Percentiles rank a stretch among this genome's conserved stretches.
phyloP scores from a whole-genome alignment of 2,888 invertebrate species.

The Crocallis elinguaria region DNA sequence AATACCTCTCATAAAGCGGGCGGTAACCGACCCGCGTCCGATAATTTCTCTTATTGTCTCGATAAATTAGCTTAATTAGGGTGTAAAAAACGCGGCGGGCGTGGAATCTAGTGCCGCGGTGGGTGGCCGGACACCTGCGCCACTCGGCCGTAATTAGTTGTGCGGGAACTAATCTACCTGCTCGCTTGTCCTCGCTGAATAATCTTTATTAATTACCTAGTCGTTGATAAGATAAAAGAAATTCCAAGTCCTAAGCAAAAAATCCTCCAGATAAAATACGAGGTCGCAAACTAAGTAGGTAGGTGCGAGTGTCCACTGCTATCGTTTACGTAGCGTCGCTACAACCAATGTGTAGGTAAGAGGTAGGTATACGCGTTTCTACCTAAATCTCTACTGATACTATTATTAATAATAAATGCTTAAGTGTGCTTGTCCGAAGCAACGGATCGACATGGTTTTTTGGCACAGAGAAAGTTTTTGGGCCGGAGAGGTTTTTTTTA shows the following conservation, averaged over 20 bases:
- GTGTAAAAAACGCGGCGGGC: slow-evolving; percentile 76
- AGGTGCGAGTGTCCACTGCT: too few species aligned
- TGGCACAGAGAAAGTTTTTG: too few species aligned
- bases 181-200: slow-evolving; percentile 11
- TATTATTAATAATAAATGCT: too few species aligned
- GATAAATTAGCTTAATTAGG: slow-evolving; percentile 84
- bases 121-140: slow-evolving; percentile 63
- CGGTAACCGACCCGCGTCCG: slow-evolving; percentile 61
- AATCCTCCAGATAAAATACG: neutral
- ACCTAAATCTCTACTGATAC: too few species aligned
- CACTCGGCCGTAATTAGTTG: slow-evolving; percentile 37
- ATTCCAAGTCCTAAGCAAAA: neutral
- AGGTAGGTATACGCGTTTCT: too few species aligned
- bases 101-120: slow-evolving; percentile 77
- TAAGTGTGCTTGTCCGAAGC: too few species aligned
- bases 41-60: slow-evolving; percentile 81
- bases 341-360: too few species aligned
- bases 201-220: slow-evolving; percentile 15
- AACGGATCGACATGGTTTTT: too few species aligned
- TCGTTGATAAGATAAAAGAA: slow-evolving; percentile 15
- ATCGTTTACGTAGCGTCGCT: too few species aligned
- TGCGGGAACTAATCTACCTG: slow-evolving; percentile 18
- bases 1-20: slow-evolving; percentile 78
- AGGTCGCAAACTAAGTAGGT: too few species aligned
- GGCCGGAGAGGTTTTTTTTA: too few species aligned